Evolutionary conservation across 1,140 invertebrate species (phyloP), one percentile per base, ranked within the genome.

Genomic region (Bombus waltoni): DNA sequence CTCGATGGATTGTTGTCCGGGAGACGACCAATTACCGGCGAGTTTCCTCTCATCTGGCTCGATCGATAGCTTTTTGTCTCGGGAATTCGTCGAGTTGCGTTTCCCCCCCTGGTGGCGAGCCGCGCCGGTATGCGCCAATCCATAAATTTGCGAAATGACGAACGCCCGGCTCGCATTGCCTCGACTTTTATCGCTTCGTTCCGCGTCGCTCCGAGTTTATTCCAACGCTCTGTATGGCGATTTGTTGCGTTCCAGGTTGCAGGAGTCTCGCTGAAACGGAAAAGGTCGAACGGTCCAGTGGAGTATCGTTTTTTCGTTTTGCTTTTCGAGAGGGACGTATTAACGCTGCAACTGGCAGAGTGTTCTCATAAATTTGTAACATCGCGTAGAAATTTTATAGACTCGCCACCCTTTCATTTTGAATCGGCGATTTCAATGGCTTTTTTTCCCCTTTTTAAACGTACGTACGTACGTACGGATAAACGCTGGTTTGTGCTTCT

Each of bases 61-160:
- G 84, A 85, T 85, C 84, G 84, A 85, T 85, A 85, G 59, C 84
- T 85, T 81, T 85, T 85, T 85, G 84, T 85, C 84, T 85, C 78
- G 84, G 79, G 84, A 85, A 85, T 81, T 81, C 84, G 79, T 59
- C 84, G 79, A 72, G 70, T 81, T 40, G 84, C 70, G 71, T 81
- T 62, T 66, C 15, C 32, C 81, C 81, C 25, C 35, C 44, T 25
- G 13, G 53, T 57, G 44, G 35, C 65, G 3, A 25, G 44, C 38
- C 53, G n/a, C 38, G 57, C 38, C 28, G 81, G 42, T 53, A 59
- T 71, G 47, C 75, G 66, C 53, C 66, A 28, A 79, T 84, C 66
- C 83, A 79, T 79, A 84, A 84, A 79, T 85, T 73, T 72, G 35
- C 42, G 83, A 85, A 80, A 80, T 65, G 76, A 80, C 76, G 83